A percentile compares a stretch with the other conserved stretches of the same genome.
phyloP scores from a whole-genome alignment of 2,888 invertebrate genomes.

The Octonoba sinensis region DNA sequence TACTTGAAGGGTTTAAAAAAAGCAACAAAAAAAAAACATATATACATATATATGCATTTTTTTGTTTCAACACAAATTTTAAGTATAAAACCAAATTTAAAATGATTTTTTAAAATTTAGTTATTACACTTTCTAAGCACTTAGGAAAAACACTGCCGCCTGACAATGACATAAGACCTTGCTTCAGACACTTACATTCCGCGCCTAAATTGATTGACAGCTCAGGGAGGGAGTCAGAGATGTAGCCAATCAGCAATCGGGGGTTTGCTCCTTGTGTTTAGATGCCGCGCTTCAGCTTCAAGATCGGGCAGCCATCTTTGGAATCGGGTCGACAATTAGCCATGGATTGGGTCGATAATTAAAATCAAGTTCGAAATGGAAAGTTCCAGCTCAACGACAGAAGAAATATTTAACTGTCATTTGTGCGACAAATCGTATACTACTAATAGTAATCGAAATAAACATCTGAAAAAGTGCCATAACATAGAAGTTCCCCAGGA shows the following conservation, averaged over 20 bases:
- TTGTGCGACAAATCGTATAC: slow-evolving; percentile 52
- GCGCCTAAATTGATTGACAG: slow-evolving; percentile 42
- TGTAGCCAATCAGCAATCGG: slow-evolving; percentile 51
- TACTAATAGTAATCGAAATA: slow-evolving; percentile 52
- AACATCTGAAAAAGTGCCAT: slow-evolving; percentile 57
- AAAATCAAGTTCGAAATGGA: slow-evolving; percentile 27
- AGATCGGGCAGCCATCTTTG: slow-evolving; percentile 60
- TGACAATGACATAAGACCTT: too few relatives aligned
- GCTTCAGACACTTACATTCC: too few relatives aligned
- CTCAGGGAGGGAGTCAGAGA: slow-evolving; percentile 11
- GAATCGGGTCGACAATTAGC: slow-evolving; percentile 60
- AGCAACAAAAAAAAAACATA: too few relatives aligned
- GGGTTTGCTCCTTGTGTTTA: slow-evolving; percentile 33
- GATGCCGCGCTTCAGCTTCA: slow-evolving; percentile 47
- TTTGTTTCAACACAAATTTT: too few relatives aligned
- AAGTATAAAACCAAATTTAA: too few relatives aligned
- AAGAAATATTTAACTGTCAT: slow-evolving; percentile 46
- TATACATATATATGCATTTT: too few relatives aligned
- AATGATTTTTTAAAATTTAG: too few relatives aligned
- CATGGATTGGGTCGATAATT: slow-evolving; percentile 56
- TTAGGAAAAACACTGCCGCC: too few relatives aligned
- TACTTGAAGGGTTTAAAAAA: too few relatives aligned
- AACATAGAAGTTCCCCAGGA: slow-evolving; percentile 52
- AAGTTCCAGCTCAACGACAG: slow-evolving; percentile 5
- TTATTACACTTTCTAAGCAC: too few relatives aligned